phyloP scores from a whole-genome alignment of 2,888 invertebrate species.

The Nipponacmea schrenckii region DNA sequence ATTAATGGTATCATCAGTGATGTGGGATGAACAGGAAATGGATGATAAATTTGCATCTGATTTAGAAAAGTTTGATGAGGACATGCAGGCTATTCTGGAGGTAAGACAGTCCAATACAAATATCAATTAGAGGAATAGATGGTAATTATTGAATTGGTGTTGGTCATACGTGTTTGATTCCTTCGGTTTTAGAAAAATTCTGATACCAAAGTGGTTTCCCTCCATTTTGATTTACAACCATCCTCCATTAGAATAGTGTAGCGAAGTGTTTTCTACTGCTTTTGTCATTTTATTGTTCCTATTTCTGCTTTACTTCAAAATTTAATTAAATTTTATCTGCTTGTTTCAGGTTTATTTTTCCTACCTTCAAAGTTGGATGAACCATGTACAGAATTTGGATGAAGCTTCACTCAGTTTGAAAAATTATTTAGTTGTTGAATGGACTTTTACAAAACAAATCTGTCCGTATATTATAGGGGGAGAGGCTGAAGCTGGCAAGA shows the following conservation, averaged over 20 bases:
- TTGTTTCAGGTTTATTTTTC: slow-evolving; percentile 80
- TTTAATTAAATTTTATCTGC: too few species aligned
- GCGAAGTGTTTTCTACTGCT: too few species aligned
- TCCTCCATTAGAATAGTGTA: too few species aligned
- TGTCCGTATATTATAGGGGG: slow-evolving; percentile 82
- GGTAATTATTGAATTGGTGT: neutral
- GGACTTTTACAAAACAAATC: slow-evolving; percentile 84
- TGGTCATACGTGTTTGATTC: too few species aligned
- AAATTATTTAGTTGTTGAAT: slow-evolving; percentile 85
- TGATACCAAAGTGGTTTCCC: too few species aligned
- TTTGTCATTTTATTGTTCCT: too few species aligned
- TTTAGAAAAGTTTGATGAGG: slow-evolving; percentile 78
- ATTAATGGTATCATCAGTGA: slow-evolving; percentile 64
- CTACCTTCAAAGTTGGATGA: slow-evolving; percentile 85
- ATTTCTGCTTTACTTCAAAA: too few species aligned
- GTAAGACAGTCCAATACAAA: slow-evolving; percentile 62
- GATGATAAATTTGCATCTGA: slow-evolving; percentile 55
- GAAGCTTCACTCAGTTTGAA: slow-evolving; percentile 71
- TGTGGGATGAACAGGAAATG: slow-evolving; percentile 54
- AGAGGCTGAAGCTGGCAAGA: slow-evolving; percentile 78
- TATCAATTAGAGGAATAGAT: neutral
- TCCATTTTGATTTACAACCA: too few species aligned
- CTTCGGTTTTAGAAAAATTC: too few species aligned
- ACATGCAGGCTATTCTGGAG: slow-evolving; percentile 80
- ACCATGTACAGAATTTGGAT: slow-evolving; percentile 58